Base-by-base conservation (phyloP, 2,113 vertebrate species). In the Gallinago jamesoni region DNA sequence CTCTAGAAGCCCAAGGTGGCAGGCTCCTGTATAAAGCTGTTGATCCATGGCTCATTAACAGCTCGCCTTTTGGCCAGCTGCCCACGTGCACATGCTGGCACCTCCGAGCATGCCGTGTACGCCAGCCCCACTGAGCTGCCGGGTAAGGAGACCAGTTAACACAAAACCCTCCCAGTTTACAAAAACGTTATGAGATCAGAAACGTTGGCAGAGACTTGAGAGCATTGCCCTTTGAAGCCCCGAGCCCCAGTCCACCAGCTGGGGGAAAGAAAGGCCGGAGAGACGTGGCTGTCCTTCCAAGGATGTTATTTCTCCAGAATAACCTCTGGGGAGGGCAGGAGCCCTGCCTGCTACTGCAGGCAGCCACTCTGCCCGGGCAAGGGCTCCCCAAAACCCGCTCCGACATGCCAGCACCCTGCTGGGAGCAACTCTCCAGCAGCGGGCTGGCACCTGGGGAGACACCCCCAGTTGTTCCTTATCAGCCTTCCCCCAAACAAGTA, bases 401-500 rank as follows among this genome's bases (percentile, higher is more conserved):
- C 0, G 1, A 93, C 95, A 95, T 0, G 95, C 70, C 95, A 50
- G 88, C 2, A 1, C 9, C 16, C 73, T 0, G 60, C 85, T 84
- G 73, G 47, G 76, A 96, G 80, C 86, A 90, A 33, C 53, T 70
- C 92, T 43, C 60, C 72, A 8, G 80, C 84, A 95, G 62, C 3
- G 1, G 52, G 69, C 75, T 69, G 92, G 70, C 0, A 13, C 94
- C 95, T 67, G 63, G 30, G 55, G 89, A 88, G 70, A 21, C 87
- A 95, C 66, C 84, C 16, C 74, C 2, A 75, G 84, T 39, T 59
- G 48, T 79, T 94, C 95, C 91, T 96, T 94, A 93, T 93, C 92
- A 84, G 77, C 66, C 70, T 89, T 91, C 70, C 45, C 81, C 62
- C 67, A 62, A 92, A 96, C 94, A 95, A 94, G 94, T 94, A 95